A percentile compares a stretch with the other conserved stretches of the same genome.
Evolutionary conservation across 2,797 vertebrate species (phyloP).

Genomic region (Catamblyrhynchus diadema): DNA sequence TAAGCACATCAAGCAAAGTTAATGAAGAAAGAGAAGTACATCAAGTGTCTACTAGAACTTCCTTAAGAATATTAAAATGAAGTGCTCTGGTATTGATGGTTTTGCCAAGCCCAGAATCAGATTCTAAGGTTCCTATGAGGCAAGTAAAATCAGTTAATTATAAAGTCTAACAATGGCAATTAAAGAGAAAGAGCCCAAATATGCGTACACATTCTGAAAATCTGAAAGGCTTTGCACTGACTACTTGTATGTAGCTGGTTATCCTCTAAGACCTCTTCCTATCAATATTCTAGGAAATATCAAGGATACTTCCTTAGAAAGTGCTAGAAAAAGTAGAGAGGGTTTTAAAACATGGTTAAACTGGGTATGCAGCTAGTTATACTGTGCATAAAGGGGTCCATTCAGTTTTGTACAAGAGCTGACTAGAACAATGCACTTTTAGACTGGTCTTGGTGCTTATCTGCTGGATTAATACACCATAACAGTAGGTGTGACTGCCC

Average conservation of each 20-base stretch:
- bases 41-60: neutral
- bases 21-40: neutral
- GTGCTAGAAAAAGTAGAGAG: neutral
- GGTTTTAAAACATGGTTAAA: neutral
- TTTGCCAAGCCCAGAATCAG: neutral
- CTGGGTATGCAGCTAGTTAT: neutral
- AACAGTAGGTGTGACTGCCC: neutral
- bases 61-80: neutral
- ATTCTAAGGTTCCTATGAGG: neutral
- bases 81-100: neutral
- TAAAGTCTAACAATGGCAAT: neutral
- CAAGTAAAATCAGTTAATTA: neutral
- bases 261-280: neutral
- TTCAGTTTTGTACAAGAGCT: neutral
- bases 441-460: neutral
- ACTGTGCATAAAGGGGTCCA: neutral
- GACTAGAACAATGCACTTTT: neutral
- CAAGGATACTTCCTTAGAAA: neutral
- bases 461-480: neutral
- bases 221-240: neutral
- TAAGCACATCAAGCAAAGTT: neutral
- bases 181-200: neutral
- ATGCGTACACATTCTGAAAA: neutral
- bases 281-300: neutral
- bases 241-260: neutral